phyloP scores from a whole-genome alignment of 2,888 invertebrate genomes.

The Melanophora roralis region DNA sequence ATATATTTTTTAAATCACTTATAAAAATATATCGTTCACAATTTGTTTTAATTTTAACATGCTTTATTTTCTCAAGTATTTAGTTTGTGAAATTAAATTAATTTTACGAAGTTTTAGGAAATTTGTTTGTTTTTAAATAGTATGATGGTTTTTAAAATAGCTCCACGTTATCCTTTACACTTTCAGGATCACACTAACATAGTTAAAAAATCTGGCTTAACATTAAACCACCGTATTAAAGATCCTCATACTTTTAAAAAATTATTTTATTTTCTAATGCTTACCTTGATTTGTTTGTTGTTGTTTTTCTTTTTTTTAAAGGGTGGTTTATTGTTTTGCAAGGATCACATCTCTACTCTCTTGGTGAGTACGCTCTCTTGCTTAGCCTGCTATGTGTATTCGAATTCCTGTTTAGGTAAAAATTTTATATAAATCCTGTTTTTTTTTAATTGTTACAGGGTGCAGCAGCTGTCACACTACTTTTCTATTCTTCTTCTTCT shows the following conservation, averaged over 20 bases:
- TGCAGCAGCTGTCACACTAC: constrained; percentile 64
- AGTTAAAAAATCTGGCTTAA: constrained; percentile 63
- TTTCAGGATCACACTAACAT: constrained; percentile 70
- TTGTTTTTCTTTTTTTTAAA: neutral
- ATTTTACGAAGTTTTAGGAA: neutral
- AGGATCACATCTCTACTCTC: constrained; percentile 37
- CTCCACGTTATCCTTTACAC: constrained; percentile 66
- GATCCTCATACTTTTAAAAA: constrained; percentile 37
- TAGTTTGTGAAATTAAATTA: neutral
- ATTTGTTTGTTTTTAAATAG: neutral
- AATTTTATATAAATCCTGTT: constrained; percentile 57
- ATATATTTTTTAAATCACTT: neutral
- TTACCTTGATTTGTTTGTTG: constrained; percentile 1
- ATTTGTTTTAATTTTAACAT: too few relatives aligned
- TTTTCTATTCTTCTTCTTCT: constrained; percentile 1
- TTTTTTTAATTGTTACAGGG: constrained; percentile 58
- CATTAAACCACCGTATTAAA: constrained; percentile 65
- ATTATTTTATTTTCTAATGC: constrained; percentile 17
- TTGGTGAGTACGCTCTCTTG: constrained; percentile 53
- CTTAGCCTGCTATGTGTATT: neutral
- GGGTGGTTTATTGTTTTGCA: constrained; percentile 40
- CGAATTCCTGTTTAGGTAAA: constrained; percentile 30
- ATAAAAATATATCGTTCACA: too few relatives aligned
- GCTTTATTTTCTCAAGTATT: too few relatives aligned
- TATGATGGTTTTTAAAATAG: neutral